Evolutionary conservation across 2,113 vertebrate species (phyloP), one percentile per base, ranked within the genome.

Genomic region (Nothocercus julius): DNA sequence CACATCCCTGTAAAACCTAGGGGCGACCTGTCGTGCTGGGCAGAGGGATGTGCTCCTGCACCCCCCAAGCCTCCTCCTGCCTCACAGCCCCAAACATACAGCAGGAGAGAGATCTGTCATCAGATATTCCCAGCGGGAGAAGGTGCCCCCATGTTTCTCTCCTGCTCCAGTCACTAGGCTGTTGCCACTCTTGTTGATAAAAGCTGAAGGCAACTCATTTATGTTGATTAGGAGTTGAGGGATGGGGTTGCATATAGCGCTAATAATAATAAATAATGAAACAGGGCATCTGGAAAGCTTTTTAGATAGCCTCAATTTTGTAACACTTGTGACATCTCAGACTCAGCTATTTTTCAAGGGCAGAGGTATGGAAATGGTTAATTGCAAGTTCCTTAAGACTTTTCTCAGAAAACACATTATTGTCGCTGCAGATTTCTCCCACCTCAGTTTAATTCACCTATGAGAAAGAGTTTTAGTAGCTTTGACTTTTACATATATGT

Each of bases 91-190:
- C 2, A 20, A 67, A 75, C 24, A 75, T 2, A 20, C 63, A 75
- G 28, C 24, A 78, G 19, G 21, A 42, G 7, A 16, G 15, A n/a
- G 16, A 3, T 70, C 7, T 86, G n/a, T 25, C 21, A 38, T 22
- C 30, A 70, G 15, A 54, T 30, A 21, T 59, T 3, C 13, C 6
- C 27, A 17, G 2, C 27, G n/a, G 25, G 9, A 85, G 64, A 70
- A 82, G 87, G 69, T 34, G 4, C 7, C 20, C 16, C 49, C 2
- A 3, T 40, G 4, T 56, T 79, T 68, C 69, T 86, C 28, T 87
- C 10, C 12, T 72, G 32, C 12, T 13, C 15, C 5, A 82, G 32
- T n/a, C 64, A 13, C 0, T 0, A 61, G 44, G 32, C 11, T 84
- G 17, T 17, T 16, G 70, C 32, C 4, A 15, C 24, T 83, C 7